Conservation (phyloP, 2,113 vertebrate genomes). For the Corythaixoides concolor region DNA sequence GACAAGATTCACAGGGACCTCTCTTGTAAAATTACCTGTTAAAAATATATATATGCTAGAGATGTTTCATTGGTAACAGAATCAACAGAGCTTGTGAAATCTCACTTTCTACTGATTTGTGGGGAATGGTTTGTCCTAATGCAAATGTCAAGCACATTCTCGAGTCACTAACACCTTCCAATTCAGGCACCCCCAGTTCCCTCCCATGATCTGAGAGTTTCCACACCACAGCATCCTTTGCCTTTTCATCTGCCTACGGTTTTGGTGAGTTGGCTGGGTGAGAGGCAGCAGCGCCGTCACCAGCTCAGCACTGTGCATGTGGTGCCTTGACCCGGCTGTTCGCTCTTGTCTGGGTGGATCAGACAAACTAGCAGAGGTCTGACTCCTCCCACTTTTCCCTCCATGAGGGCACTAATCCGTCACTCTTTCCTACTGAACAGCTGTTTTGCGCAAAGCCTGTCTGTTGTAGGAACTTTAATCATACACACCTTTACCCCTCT, state of each 20-base stretch:
- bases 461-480: neutral
- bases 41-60: rapidly evolving
- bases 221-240: neutral
- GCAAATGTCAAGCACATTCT: neutral
- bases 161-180: neutral
- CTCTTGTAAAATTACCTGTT: neutral
- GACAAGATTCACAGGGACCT: neutral
- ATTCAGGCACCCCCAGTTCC: neutral
- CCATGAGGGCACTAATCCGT: rapidly evolving
- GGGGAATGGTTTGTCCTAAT: neutral
- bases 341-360: neutral
- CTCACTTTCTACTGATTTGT: neutral
- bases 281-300: neutral
- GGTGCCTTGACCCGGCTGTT: neutral
- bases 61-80: neutral
- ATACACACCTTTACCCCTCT: neutral
- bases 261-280: neutral
- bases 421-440: neutral
- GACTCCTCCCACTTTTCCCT: neutral
- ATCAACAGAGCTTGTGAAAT: neutral
- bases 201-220: neutral
- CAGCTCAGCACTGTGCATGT: rapidly evolving
- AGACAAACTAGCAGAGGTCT: neutral
- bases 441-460: neutral
- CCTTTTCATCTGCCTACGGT: rapidly evolving